A percentile compares a stretch with the other conserved stretches of the same genome.
Conservation (phyloP, 2,888 invertebrate genomes). For the Cenopis cana region DNA sequence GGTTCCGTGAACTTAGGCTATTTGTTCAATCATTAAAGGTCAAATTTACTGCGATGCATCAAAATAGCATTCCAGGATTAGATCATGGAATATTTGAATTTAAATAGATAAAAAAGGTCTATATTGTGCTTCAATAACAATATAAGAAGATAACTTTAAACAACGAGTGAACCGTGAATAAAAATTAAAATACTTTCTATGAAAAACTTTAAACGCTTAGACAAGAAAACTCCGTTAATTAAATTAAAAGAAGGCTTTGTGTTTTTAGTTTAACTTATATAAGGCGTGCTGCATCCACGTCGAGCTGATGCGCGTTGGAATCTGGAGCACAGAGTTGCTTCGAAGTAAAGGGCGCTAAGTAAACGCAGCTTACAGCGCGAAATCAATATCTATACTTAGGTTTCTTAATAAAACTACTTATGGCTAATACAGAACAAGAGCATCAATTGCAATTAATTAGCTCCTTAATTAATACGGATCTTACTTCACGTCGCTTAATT, state of each 20-base stretch:
- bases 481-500: neutral
- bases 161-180: neutral
- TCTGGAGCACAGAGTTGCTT: constrained; percentile 59
- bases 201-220: no score
- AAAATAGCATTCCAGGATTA: no score
- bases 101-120: no score
- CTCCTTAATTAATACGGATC: neutral
- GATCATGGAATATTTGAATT: no score
- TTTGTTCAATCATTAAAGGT: no score
- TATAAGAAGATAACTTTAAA: constrained; percentile 3
- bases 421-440: neutral
- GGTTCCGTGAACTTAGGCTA: no score
- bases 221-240: constrained; percentile 53
- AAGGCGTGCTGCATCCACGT: constrained; percentile 63
- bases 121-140: neutral
- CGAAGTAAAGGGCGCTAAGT: constrained; percentile 15
- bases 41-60: no score
- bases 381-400: neutral
- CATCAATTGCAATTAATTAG: neutral
- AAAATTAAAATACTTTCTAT: no score
- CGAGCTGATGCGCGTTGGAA: constrained; percentile 66
- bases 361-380: constrained; percentile 3
- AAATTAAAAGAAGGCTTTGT: constrained; percentile 76
- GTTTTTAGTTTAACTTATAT: constrained; percentile 81
- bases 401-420: neutral